Evolutionary conservation across 1,140 invertebrate species (phyloP), one percentile per base, ranked within the genome.

Genomic region (Neomicropteryx cornuta): DNA sequence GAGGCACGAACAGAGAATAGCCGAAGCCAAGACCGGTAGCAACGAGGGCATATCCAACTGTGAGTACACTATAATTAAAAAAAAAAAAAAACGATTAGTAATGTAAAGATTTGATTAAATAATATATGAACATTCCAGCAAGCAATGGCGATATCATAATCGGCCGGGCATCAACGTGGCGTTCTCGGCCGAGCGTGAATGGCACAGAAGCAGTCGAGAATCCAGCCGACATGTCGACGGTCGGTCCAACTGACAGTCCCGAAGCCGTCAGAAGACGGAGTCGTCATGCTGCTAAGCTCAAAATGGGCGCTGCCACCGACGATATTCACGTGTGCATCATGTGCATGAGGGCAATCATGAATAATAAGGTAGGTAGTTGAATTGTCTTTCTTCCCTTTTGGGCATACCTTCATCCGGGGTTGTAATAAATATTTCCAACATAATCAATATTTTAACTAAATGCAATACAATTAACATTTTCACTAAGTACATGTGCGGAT

Each of bases 291-390:
- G 83, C 86, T 16, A 80, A 87, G 53, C 70, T 97, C 20, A 96
- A 96, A 58, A 96, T 97, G 88, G 96, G 94, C 27, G 91, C 97
- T 51, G 86, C 91, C 27, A 91, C 93, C 45, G 95, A 99, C 63
- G 96, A 99, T 60, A 95, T 99, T 48, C 96, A 99, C 66, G 91
- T 99, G 36, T 97, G 93, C 71, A 97, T 99, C 48, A 88, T 97
- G 79, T 99, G 95, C 68, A 81, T 99, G 70, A 75, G 96, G 20
- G 95, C 96, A 35, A 98, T 99, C 51, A 98, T 99, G 95, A 99
- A 99, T 68, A 98, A 99, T 61, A 98, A 97, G 76, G 88, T 89
- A 67, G 58, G 39, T 45, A 45, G 17, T n/a, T 34, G 24, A 46
- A 44, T 36, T 33, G 35, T 33, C 24, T 16, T 17, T 8, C 10